Evolutionary conservation across 2,113 vertebrate genomes (phyloP).

Genomic region (Anser cygnoides): DNA sequence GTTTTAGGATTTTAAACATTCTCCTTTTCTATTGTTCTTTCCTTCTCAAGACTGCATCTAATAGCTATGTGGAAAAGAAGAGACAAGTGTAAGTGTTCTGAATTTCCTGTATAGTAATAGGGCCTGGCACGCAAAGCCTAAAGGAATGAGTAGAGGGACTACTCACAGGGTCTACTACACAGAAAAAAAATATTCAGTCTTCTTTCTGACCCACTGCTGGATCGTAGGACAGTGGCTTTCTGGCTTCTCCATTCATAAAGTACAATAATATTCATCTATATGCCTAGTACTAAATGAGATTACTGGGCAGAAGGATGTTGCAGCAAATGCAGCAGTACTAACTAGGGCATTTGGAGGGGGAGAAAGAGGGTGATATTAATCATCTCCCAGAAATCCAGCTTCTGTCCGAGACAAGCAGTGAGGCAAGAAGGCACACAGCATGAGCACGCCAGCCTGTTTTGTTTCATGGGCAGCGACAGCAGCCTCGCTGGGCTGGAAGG

Average conservation of each 20-base stretch:
- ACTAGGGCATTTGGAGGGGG: not conserved
- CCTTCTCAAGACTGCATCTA: not conserved
- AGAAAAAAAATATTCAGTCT: not conserved
- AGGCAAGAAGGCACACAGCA: not conserved
- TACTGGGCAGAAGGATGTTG: not conserved
- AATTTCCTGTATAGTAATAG: not conserved
- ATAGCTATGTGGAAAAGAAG: not conserved
- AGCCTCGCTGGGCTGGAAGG: not conserved
- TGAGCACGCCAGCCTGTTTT: too few species aligned
- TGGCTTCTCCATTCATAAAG: not conserved
- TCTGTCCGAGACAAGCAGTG: not conserved
- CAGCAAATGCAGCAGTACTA: accelerated
- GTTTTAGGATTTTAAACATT: not conserved
- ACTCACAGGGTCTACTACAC: not conserved
- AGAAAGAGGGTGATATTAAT: not conserved
- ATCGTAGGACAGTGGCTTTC: not conserved
- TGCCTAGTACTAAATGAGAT: not conserved
- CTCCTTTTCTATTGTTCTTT: not conserved
- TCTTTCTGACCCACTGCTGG: not conserved
- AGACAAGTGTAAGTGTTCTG: not conserved
- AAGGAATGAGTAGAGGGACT: not conserved
- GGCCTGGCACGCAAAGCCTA: not conserved
- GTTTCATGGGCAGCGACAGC: not conserved
- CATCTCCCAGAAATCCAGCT: not conserved
- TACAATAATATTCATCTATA: not conserved